These are phyloP conservation scores for Chironomus striatipennis DNA, from an alignment of 1,140 invertebrate genomes.

Conservation along the genomic window DNA sequence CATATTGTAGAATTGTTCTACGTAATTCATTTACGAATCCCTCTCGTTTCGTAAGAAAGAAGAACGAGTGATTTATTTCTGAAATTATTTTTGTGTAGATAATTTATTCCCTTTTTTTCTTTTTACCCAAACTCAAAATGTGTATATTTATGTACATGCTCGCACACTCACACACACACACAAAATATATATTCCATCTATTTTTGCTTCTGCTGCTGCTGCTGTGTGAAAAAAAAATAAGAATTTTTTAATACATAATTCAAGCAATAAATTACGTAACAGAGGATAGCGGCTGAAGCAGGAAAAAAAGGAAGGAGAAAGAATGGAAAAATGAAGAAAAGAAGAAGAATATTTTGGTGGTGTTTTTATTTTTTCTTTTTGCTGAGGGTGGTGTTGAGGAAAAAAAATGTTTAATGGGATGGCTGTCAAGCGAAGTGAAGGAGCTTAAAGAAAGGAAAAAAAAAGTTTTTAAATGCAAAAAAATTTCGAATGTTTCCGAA, in stretches of 20 bases:
- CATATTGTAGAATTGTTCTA: neutral
- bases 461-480: no score
- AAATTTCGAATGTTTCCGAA: no score
- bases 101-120: constrained; percentile 20
- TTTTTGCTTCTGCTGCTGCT: neutral
- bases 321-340: neutral
- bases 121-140: constrained; percentile 1
- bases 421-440: no score
- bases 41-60: neutral
- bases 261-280: constrained; percentile 17
- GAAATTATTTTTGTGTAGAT: constrained; percentile 22
- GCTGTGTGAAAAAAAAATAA: constrained; percentile 18
- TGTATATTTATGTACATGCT: neutral
- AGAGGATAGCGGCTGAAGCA: constrained; percentile 18
- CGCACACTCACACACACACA: neutral
- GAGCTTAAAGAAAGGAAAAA: no score
- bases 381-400: neutral
- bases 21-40: constrained; percentile 1
- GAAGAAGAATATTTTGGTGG: neutral
- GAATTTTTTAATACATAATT: constrained; percentile 21
- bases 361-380: neutral
- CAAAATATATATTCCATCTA: neutral
- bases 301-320: neutral
- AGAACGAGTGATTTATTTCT: constrained; percentile 19
- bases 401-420: no score